These are phyloP conservation scores for Alviniconcha strummeri DNA, from an alignment of 2,888 invertebrate species.

Conservation along the genomic window DNA sequence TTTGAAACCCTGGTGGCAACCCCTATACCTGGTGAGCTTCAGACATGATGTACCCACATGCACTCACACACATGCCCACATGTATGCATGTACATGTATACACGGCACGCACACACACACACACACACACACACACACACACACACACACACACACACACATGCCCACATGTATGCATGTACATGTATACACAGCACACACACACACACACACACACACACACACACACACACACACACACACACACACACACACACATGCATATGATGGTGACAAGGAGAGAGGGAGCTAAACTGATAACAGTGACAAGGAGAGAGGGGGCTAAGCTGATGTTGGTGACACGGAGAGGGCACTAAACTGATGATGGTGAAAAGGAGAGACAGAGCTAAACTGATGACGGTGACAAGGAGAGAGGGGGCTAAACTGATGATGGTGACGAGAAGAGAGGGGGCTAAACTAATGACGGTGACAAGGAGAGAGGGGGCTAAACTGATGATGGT, in stretches of 20 bases:
- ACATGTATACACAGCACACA: background rate
- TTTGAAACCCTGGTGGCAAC: constrained; percentile 81
- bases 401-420: background rate
- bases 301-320: background rate
- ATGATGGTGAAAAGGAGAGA: background rate
- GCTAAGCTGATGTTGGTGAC: no score
- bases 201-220: constrained; percentile 1
- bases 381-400: background rate
- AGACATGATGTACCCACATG: background rate
- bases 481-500: background rate
- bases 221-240: constrained; percentile 1
- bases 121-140: background rate
- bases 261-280: background rate
- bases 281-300: background rate
- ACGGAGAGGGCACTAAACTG: background rate
- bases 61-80: background rate
- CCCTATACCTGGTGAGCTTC: constrained; percentile 75
- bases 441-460: background rate
- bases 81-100: no score
- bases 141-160: background rate
- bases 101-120: background rate
- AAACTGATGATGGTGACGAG: background rate
- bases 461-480: background rate
- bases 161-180: background rate
- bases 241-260: background rate